Percentiles rank a stretch among this genome's conserved stretches.
phyloP scores from a whole-genome alignment of 1,140 invertebrate species.

The Penaeus japonicus region DNA sequence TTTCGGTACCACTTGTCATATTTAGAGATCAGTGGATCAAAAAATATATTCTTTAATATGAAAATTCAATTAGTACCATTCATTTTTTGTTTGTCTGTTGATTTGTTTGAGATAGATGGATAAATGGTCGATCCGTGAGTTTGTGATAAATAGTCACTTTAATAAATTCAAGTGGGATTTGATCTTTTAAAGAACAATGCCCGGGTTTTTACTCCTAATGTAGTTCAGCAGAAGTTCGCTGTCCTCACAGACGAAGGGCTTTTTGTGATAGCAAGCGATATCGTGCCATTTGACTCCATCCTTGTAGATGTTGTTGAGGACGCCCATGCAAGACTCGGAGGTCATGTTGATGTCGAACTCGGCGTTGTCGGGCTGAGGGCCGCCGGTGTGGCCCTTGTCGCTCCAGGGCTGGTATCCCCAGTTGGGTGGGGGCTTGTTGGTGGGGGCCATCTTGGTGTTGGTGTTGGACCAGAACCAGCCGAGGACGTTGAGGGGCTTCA shows the following conservation, averaged over 20 bases:
- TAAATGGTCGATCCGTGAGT: too few relatives aligned
- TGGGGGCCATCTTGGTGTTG: constrained; percentile 85
- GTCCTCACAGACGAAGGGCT: constrained; percentile 88
- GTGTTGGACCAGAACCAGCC: constrained; percentile 95
- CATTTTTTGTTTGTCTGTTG: too few relatives aligned
- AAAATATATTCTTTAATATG: too few relatives aligned
- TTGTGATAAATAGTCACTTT: background rate
- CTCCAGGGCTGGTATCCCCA: constrained; percentile 83
- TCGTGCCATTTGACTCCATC: constrained; percentile 92
- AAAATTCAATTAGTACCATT: too few relatives aligned
- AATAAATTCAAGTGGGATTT: background rate
- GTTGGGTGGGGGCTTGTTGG: constrained; percentile 70
- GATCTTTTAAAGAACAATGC: background rate
- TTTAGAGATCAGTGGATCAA: too few relatives aligned
- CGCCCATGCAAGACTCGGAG: constrained; percentile 82
- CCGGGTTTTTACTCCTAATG: background rate
- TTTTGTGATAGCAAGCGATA: constrained; percentile 91
- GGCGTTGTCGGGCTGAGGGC: constrained; percentile 86
- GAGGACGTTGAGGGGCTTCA: constrained; percentile 83
- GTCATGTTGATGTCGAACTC: constrained; percentile 91
- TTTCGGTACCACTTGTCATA: too few relatives aligned
- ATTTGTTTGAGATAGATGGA: too few relatives aligned
- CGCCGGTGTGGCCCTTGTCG: constrained; percentile 86
- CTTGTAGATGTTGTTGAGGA: constrained; percentile 87
- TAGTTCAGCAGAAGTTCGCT: constrained; percentile 62